These are phyloP conservation scores for Procapra przewalskii DNA, from an alignment of 2,113 vertebrate genomes.

Conservation along the genomic window DNA sequence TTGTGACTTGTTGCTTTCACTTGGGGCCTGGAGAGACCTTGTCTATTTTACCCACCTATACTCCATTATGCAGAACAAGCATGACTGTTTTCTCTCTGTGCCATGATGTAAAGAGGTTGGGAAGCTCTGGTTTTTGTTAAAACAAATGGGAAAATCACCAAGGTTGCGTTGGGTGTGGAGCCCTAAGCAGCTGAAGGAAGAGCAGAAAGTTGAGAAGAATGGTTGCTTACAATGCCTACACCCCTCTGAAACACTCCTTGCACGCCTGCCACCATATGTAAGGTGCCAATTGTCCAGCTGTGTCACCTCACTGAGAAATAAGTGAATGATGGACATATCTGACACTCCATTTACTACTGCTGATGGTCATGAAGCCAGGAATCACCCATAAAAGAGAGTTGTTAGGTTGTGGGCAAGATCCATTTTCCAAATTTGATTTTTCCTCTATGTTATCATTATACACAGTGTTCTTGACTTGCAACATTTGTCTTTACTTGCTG, in stretches of 20 bases:
- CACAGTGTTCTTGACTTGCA: neutral
- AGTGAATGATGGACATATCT: neutral
- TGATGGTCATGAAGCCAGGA: neutral
- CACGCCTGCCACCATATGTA: rapidly evolving
- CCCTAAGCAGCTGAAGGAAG: neutral
- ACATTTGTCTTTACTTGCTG: neutral
- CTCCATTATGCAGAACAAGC: neutral
- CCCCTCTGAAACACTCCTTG: neutral
- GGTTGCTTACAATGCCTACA: neutral
- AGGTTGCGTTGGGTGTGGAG: no score
- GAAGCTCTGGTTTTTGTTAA: neutral
- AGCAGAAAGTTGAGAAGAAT: neutral
- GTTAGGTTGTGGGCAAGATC: neutral
- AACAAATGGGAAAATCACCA: neutral
- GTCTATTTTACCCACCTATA: neutral
- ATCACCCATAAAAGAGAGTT: neutral
- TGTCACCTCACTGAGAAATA: neutral
- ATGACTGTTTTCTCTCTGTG: neutral
- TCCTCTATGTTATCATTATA: neutral
- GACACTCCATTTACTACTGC: neutral
- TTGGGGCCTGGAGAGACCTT: no score
- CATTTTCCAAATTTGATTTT: neutral
- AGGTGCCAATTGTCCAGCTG: neutral
- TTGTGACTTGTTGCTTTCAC: neutral
- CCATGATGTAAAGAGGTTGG: neutral